These are phyloP conservation scores for Myodes glareolus DNA, from an alignment of 2,113 vertebrate species.

Conservation along the genomic window DNA sequence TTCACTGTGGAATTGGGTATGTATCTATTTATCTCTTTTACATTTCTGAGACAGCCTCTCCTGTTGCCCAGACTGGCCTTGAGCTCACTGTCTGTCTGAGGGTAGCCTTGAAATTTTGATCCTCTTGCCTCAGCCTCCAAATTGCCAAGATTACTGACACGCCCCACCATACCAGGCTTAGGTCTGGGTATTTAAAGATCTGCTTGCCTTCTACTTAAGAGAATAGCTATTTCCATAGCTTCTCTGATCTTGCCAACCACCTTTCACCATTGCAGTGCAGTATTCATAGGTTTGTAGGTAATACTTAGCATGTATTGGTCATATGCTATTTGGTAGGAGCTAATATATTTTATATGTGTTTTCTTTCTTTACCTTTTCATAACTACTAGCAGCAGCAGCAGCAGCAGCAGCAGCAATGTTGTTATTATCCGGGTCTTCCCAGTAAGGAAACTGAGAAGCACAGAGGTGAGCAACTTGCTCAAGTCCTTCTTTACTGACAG, in stretches of 20 bases:
- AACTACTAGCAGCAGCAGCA: background rate
- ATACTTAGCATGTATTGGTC: background rate
- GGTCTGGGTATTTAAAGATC: background rate
- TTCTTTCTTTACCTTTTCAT: background rate
- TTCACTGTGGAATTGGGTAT: background rate
- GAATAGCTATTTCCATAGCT: background rate
- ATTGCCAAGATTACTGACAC: background rate
- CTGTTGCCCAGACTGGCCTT: background rate
- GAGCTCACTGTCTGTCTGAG: background rate
- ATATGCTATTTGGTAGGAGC: background rate
- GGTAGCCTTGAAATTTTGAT: background rate
- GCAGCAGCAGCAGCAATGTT: background rate
- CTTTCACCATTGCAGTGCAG: background rate
- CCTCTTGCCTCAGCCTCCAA: background rate
- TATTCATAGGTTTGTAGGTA: background rate
- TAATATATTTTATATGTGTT: background rate
- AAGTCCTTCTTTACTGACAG: background rate
- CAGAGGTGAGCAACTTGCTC: background rate
- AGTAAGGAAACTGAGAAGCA: background rate
- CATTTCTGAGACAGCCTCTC: background rate
- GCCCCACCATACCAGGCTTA: background rate
- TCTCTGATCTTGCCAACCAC: background rate
- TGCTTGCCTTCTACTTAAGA: background rate
- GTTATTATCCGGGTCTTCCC: background rate
- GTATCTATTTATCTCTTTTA: background rate